Base-by-base conservation (phyloP, 1,140 invertebrate genomes). In the Pseudoatta argentina region DNA sequence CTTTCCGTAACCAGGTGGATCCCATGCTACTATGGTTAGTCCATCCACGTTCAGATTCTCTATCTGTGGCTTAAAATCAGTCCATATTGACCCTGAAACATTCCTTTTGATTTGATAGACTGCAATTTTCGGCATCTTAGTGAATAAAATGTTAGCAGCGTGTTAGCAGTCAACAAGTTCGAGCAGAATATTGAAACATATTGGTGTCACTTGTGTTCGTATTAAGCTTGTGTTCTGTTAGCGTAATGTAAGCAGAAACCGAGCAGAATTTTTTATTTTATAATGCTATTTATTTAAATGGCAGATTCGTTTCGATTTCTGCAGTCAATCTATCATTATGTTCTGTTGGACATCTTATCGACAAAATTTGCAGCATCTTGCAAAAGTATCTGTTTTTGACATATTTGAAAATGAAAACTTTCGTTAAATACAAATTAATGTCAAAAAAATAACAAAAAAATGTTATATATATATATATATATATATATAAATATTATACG, bases 1-100 rank as follows among this genome's bases (percentile, higher is more conserved):
- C 79, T 97, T 97, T 10, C 98, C 98, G 95, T 98, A 98, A 1
- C 98, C 98, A 3, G 98, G 97, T 5, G 98, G 98, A 95, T 99
- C 98, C 97, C 98, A 98, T 0, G 96, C 97, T n/a, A 98, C 95
- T 14, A 98, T 88, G 10, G 97, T 98, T 81, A 98, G 97, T 87
- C 97, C 96, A 0, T 96, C 95, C 86, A 95, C 95, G 87, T 97
- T 95, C 18, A 98, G 94, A 16, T 96, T 95, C 87, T 97, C 96
- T 10, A 98, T 95, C 95, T 98, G 98, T 1, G 97, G 97, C 86
- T 96, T 97, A 91, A 98, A 98, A 93, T 98, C 97, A 1, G 97
- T 98, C 96, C 97, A 98, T 57, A 97, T 97, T 14, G 96, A 96
- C 39, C 97, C 96, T 96, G 30, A 39, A 87, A 87, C 67, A 78